Evolutionary conservation across 2,113 vertebrate genomes (phyloP), one percentile per base, ranked within the genome.

Genomic region (Oxygymnocypris stewartii): DNA sequence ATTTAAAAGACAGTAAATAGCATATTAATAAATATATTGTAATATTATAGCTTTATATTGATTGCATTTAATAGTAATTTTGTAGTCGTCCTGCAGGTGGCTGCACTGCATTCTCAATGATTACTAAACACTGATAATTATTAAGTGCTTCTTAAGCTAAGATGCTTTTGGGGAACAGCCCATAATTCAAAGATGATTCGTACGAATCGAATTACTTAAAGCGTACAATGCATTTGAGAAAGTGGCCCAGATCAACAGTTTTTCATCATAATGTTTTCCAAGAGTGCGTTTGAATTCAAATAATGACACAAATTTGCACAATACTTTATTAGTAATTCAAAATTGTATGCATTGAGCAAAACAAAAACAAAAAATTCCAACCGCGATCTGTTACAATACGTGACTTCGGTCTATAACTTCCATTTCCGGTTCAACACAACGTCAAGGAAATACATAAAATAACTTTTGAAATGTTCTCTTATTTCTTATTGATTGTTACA

Each of bases 281-380:
- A 59, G 54, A 59, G 18, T 23, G 54, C 20, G 7, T 59, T 59
- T 59, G 71, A 63, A 42, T 35, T 63, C 4, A 18, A 78, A 59
- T 49, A 84, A 86, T 28, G 82, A 88, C 49, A 84, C 16, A 25
- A 28, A 47, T 82, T 79, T 87, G n/a, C 83, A 77, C 81, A 71
- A 89, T 78, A 85, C 77, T 89, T 89, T 89, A 89, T 89, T 89
- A 16, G 59, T 89, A 87, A 61, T 85, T 89, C 71, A 89, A 89
- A 89, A 74, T 78, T 37, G 49, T 73, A 88, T 47, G 85, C 82
- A 89, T 40, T 67, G 78, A 77, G 67, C 35, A 74, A 84, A 78
- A 73, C 12, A n/a, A 42, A 85, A 79, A 35, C 31, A 79, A 85
- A 73, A 31, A 20, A 54, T 82, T 85, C 13, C 82, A 86, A 76